Conservation (phyloP, 1,140 invertebrate genomes). For the Stenopsyche tienmushanensis region DNA sequence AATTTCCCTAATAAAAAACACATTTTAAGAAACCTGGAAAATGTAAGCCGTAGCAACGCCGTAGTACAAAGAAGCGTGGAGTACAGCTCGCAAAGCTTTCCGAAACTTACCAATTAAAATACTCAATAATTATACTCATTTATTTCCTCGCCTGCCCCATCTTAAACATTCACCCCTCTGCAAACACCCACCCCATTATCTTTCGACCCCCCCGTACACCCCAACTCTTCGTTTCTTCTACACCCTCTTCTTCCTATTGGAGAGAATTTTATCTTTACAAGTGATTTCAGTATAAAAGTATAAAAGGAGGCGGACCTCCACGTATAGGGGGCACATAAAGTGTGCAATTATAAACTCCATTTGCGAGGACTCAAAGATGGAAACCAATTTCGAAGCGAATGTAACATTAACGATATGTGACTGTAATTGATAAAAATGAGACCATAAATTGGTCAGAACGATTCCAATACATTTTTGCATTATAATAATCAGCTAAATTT, state of each 20-base stretch:
- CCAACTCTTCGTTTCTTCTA: neutral
- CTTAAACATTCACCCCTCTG: neutral
- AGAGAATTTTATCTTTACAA: slow-evolving; percentile 40
- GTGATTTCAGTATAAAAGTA: slow-evolving; percentile 40
- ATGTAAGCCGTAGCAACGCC: slow-evolving; percentile 5
- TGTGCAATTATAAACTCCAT: neutral
- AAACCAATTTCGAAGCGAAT: too few species aligned
- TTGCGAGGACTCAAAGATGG: too few species aligned
- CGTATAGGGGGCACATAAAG: slow-evolving; percentile 4
- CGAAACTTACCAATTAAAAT: slow-evolving; percentile 35
- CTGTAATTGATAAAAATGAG: too few species aligned
- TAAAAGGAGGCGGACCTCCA: slow-evolving; percentile 38
- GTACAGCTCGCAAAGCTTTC: slow-evolving; percentile 20
- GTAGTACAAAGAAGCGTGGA: slow-evolving; percentile 13
- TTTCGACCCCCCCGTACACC: neutral
- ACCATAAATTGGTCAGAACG: too few species aligned
- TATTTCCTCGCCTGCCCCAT: slow-evolving; percentile 32
- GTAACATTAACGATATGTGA: too few species aligned
- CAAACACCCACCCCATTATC: slow-evolving; percentile 6
- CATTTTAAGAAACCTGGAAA: too few species aligned
- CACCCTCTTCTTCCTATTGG: slow-evolving; percentile 32
- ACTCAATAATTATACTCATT: slow-evolving; percentile 41
- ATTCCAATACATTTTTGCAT: too few species aligned
- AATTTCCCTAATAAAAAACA: too few species aligned
- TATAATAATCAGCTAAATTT: too few species aligned